A percentile compares a stretch with the other conserved stretches of the same genome.
Conservation (phyloP, 2,888 invertebrate genomes). For the Chaitophorus viminalis region DNA sequence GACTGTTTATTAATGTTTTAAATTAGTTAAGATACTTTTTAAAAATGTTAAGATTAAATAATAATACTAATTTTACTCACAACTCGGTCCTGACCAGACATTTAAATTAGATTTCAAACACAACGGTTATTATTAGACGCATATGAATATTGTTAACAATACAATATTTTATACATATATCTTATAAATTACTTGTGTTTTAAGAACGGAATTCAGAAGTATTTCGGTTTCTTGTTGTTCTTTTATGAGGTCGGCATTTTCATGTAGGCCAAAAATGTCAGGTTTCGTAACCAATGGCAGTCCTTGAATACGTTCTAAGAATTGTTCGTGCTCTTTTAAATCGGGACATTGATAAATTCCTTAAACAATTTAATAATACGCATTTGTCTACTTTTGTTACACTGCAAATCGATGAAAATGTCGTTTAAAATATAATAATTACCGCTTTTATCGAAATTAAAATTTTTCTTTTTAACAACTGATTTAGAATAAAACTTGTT, state of each 20-base stretch:
- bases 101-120: slow-evolving; percentile 22
- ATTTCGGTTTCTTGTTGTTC: slow-evolving; percentile 68
- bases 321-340: slow-evolving; percentile 35
- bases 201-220: slow-evolving; percentile 41
- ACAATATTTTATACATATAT: too few relatives aligned
- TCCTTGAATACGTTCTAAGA: slow-evolving; percentile 64
- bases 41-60: background rate
- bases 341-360: slow-evolving; percentile 44
- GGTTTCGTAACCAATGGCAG: slow-evolving; percentile 81
- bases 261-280: slow-evolving; percentile 89
- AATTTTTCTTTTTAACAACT: slow-evolving; percentile 36
- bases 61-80: slow-evolving; percentile 31
- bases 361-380: background rate
- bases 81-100: slow-evolving; percentile 22
- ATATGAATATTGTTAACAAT: background rate
- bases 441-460: slow-evolving; percentile 48
- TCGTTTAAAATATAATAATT: too few relatives aligned
- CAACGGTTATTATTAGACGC: background rate
- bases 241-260: slow-evolving; percentile 89
- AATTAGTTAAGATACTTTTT: background rate
- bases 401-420: too few relatives aligned
- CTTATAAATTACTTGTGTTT: slow-evolving; percentile 34
- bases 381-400: background rate
- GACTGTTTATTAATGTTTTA: background rate
- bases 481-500: slow-evolving; percentile 16